Conservation (phyloP, 2,888 invertebrate species). For the Pheosia gnoma region DNA sequence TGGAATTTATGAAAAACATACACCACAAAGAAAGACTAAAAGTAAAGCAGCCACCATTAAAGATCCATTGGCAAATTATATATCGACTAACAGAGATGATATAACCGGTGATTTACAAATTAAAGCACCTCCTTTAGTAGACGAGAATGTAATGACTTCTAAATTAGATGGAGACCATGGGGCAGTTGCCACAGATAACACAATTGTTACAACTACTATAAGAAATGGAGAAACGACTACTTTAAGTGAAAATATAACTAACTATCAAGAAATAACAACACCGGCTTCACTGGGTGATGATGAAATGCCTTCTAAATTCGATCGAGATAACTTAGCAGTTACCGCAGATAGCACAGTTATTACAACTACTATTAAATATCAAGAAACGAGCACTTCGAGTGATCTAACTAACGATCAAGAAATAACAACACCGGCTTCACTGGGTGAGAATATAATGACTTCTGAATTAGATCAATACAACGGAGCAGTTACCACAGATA, state of each 20-base stretch:
- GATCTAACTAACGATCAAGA: not conserved
- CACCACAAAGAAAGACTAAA: too few species aligned
- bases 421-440: not conserved
- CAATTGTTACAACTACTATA: not conserved
- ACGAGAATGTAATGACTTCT: not conserved
- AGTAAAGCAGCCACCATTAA: too few species aligned
- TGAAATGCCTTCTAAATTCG: not conserved
- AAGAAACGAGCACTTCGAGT: not conserved
- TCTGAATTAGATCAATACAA: not conserved
- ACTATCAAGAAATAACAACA: not conserved
- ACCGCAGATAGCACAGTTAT: not conserved
- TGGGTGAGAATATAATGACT: not conserved
- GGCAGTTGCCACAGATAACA: not conserved
- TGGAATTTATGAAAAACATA: not conserved
- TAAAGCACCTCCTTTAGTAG: not conserved
- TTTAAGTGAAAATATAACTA: not conserved
- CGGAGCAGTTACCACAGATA: not conserved
- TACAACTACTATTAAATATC: not conserved
- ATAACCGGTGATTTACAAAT: too few species aligned
- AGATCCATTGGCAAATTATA: too few species aligned
- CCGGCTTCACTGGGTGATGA: not conserved
- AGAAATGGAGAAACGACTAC: not conserved
- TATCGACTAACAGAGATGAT: too few species aligned
- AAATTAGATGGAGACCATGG: not conserved
- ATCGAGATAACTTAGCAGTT: too few species aligned